Evolutionary conservation across 1,140 invertebrate genomes (phyloP), one percentile per base, ranked within the genome.

Genomic region (Ceratosolen fusciceps): DNA sequence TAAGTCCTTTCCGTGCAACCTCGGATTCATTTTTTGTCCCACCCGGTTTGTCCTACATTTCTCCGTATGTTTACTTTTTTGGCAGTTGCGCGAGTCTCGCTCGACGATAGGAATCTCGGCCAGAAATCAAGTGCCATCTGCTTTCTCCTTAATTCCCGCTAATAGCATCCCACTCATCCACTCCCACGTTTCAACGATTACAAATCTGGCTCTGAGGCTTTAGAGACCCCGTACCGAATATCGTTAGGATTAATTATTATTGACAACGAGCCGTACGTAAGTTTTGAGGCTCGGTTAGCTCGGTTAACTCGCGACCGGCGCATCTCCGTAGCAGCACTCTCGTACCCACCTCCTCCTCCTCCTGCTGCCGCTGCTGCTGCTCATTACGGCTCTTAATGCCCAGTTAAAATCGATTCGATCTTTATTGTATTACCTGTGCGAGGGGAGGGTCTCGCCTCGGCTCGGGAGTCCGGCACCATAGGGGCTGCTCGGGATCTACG

Each of bases 41-140:
- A 71, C 82, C 78, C 72, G 60, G 34, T 74, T 80, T 74, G 71
- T 74, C 68, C 83, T 81, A 80, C 74, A 82, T 84, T 60, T 65
- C 75, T 81, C 31, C 72, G 16, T 82, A 58, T 74, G 73, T 80
- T 80, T 72, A 67, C 73, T 54, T 68, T 37, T 68, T 68, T 58
- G 12, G 49, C 67, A 37, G 76, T 72, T 81, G 54, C 21, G 54
- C 21, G 39, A 65, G 26, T 54, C 8, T 10, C 8, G 24, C 19
- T n/a, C 67, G 58, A 68, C 14, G 19, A 74, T 43, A 39, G 58
- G 43, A 79, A 79, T 79, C 60, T 74, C 10, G 14, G 43, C 49
- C 52, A 29, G 58, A 31, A 37, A 47, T 77, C 47, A 39, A 68
- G 62, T 37, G 19, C 43, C 62, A 24, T 54, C 29, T 56, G 62